Evolutionary conservation across 35 echinoderm and acorn worm genomes (phyloP).

Genomic region (Antedon bifida): DNA sequence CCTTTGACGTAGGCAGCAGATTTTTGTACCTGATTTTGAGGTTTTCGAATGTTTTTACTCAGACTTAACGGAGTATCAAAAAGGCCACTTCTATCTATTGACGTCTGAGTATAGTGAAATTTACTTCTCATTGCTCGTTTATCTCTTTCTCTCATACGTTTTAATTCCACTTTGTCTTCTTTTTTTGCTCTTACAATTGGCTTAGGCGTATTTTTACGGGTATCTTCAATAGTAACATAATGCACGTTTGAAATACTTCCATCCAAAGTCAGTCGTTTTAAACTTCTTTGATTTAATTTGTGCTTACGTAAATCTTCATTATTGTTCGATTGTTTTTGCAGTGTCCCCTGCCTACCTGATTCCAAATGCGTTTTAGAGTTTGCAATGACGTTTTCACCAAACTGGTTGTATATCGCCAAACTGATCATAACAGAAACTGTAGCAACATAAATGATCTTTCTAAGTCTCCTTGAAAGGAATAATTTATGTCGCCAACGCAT

Average conservation of each 20-base stretch:
- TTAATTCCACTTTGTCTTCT: neutral
- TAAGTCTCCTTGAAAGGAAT: neutral
- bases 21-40: neutral
- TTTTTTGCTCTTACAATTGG: neutral
- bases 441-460: neutral
- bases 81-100: neutral
- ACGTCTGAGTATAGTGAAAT: neutral
- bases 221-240: neutral
- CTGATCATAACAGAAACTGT: neutral
- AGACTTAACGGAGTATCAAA: no score
- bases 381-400: neutral
- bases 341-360: neutral
- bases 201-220: neutral
- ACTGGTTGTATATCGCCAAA: neutral
- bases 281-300: neutral
- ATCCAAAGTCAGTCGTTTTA: neutral
- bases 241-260: neutral
- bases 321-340: neutral
- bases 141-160: neutral
- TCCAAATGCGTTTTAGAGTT: neutral
- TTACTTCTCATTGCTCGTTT: neutral
- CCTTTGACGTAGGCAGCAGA: neutral
- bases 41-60: no score
- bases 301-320: neutral
- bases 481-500: neutral